Evolutionary conservation across 2,797 vertebrate genomes (phyloP).

Genomic region (Cirrhinus mrigala): DNA sequence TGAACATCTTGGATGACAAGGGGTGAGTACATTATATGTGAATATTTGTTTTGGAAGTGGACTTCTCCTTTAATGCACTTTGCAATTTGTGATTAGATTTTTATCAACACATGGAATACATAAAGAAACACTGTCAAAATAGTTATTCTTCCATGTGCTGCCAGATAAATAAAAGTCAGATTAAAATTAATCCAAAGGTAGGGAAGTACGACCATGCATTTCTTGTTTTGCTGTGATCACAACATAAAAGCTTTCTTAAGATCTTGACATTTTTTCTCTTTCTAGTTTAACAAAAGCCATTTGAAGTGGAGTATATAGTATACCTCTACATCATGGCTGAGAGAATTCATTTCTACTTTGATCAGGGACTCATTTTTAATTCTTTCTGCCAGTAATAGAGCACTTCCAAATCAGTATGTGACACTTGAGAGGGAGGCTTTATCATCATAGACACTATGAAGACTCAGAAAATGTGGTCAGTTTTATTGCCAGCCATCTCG

Average conservation of each 20-base stretch:
- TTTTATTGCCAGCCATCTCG: not conserved
- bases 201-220: not conserved
- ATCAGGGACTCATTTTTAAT: not conserved
- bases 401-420: not conserved
- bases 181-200: not conserved
- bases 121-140: not conserved
- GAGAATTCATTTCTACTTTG: slow-evolving; percentile 4
- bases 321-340: not conserved
- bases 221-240: not conserved
- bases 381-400: slow-evolving; percentile 4
- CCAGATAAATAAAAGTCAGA: not conserved
- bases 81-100: no score
- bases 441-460: not conserved
- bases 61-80: no score
- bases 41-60: no score
- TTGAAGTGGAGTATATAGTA: not conserved
- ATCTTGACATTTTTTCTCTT: not conserved
- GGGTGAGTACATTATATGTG: no score
- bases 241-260: not conserved
- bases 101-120: not conserved
- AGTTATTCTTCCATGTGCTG: not conserved
- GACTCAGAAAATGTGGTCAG: not conserved
- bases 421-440: not conserved
- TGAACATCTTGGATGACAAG: no score
- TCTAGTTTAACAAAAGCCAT: not conserved